Base-by-base conservation (phyloP, 2,113 vertebrate genomes). In the Mungos mungo region DNA sequence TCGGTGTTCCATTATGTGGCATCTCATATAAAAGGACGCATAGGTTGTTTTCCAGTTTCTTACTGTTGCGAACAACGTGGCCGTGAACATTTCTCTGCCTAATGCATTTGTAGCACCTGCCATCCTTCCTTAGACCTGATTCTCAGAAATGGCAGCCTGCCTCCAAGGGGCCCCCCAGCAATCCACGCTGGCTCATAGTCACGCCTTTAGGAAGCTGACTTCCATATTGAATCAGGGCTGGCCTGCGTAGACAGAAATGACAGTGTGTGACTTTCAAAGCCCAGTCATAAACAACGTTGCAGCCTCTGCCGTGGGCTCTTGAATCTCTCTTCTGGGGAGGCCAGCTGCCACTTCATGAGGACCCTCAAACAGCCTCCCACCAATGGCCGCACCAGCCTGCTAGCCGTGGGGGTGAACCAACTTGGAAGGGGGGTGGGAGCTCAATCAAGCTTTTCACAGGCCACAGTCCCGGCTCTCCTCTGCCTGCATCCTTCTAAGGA, bases 171-270 rank as follows among this genome's bases (percentile, higher is more conserved):
- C 0, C 0, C 23, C 74, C 21, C 23, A 29, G 68, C 2, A 23
- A 54, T 9, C 19, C 19, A 27, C 1, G 9, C 3, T 38, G 41
- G 19, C n/a, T 74, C 15, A 19, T 57, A 31, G 3, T 23, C 54
- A n/a, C 2, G 4, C 23, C 29, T 15, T 76, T 45, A 27, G 21
- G n/a, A 10, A 41, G 12, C 33, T 0, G 0, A 52, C 90, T 82
- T 86, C 68, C 13, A 35, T 3, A 3, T 9, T 31, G 82, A 83
- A 29, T 84, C 8, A n/a, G n/a, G n/a, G 45, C 63, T 68, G 79
- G 38, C n/a, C 35, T 71, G 12, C 38, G 14, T 50, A 31, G 35
- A 7, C 3, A 6, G 69, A 65, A 29, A 18, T n/a, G 21, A 60
- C 27, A 23, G 33, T 0, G 0, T 85, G 85, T 31, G 79, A 52